Evolutionary conservation across 2,113 vertebrate species (phyloP), one percentile per base, ranked within the genome.

Genomic region (Pseudorectes ferrugineus): DNA sequence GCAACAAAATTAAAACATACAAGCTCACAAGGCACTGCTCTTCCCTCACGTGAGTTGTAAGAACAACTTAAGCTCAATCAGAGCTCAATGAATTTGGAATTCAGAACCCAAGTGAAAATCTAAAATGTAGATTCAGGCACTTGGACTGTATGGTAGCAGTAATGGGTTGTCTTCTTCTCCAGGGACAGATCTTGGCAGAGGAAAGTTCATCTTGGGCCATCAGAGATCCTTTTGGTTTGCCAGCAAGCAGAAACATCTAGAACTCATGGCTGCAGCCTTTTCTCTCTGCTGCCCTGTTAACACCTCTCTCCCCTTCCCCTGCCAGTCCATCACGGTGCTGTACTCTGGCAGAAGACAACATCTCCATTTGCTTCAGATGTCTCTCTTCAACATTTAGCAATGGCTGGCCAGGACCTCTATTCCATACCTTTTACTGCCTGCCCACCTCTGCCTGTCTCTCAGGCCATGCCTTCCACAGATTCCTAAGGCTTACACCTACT

Each of bases 291-390:
- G 74, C 22, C 24, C 21, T 20, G 14, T 14, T 20, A 35, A 31
- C 48, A 75, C 6, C 24, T 31, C 46, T 58, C 4, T 77, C 35
- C 40, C 23, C 24, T 33, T 67, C 38, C 28, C 51, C 38, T 78
- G n/a, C 29, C 70, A 71, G 21, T 5, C 61, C 36, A 5, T 38
- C 52, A 29, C 0, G 0, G 8, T 7, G 22, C 24, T 45, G 8
- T 29, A 18, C 58, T 43, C 68, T 46, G 45, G 38, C 59, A 88
- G n/a, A 65, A 79, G 40, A 52, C 68, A 65, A 9, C 52, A 40
- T 4, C 29, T 36, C 52, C 52, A 35, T 45, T 81, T 24, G 5
- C 10, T n/a, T 43, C 20, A 22, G 28, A 5, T 25, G 61, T 35
- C 25, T 38, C 36, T 40, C 45, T 23, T 38, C 45, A 26, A 10